These are phyloP conservation scores for Phanerotoma sp. DNA, from an alignment of 2,888 invertebrate species.

Conservation along the genomic window DNA sequence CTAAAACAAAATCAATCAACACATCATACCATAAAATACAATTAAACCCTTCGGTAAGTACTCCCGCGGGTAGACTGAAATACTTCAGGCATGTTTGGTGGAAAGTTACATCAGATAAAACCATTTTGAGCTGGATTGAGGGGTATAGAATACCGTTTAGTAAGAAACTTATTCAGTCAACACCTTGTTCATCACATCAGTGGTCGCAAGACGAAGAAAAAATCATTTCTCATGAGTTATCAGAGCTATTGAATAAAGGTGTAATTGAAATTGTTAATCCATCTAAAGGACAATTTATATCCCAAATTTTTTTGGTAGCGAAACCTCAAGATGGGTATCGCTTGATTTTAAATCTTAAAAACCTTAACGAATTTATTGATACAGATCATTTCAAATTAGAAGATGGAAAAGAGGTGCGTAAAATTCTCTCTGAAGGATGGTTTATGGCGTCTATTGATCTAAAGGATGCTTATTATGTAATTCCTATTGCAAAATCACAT, in stretches of 20 bases:
- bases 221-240: constrained; percentile 4
- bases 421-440: neutral
- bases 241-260: constrained; percentile 11
- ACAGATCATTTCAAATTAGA: neutral
- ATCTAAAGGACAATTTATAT: constrained; percentile 9
- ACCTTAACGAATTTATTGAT: neutral
- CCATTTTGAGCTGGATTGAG: constrained; percentile 28
- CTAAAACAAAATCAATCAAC: constrained; percentile 12
- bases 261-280: constrained; percentile 7
- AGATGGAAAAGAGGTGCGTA: neutral
- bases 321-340: constrained; percentile 13
- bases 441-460: neutral
- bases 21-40: too few relatives aligned
- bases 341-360: constrained; percentile 9
- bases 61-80: constrained; percentile 18
- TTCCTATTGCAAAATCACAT: neutral
- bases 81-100: constrained; percentile 17
- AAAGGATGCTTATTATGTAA: neutral
- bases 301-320: constrained; percentile 14
- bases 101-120: constrained; percentile 24
- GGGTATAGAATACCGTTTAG: constrained; percentile 27
- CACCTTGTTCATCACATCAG: constrained; percentile 11
- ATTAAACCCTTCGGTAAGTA: constrained; percentile 22
- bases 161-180: constrained; percentile 7
- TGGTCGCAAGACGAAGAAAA: constrained; percentile 19